Percentiles rank a stretch among this genome's conserved stretches.
Evolutionary conservation across 2,797 vertebrate genomes (phyloP).

Genomic region (Intellagama lesueurii): DNA sequence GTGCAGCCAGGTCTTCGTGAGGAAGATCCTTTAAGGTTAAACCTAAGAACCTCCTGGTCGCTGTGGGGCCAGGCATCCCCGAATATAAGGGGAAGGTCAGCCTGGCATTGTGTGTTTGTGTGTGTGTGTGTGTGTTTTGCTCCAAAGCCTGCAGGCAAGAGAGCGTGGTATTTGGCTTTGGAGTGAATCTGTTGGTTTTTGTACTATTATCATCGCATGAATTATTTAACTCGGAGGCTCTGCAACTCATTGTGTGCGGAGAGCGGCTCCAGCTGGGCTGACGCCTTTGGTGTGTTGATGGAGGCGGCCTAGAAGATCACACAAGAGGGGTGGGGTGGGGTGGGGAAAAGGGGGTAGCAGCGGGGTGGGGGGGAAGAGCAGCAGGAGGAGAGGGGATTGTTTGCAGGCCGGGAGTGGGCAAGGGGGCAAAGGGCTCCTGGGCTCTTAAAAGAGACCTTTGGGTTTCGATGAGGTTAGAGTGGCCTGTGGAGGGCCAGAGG

Average conservation of each 20-base stretch:
- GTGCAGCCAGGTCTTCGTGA: too few relatives aligned
- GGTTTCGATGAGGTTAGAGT: not conserved
- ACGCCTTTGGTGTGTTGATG: not conserved
- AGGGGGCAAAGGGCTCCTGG: not conserved
- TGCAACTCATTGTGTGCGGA: not conserved
- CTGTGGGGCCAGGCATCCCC: not conserved
- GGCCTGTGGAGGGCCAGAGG: not conserved
- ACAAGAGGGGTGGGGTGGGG: not conserved
- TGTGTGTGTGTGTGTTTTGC: not conserved
- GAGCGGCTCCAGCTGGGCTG: conserved; percentile 9
- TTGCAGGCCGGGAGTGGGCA: not conserved
- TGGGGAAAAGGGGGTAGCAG: too few relatives aligned
- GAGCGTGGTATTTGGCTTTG: conserved; percentile 12
- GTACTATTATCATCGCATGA: conserved; percentile 6
- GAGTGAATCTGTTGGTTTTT: conserved; percentile 32
- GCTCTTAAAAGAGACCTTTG: not conserved
- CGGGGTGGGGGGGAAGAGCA: not conserved
- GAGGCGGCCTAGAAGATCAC: not conserved
- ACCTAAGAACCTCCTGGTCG: too few relatives aligned
- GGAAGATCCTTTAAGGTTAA: too few relatives aligned
- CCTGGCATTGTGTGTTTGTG: not conserved
- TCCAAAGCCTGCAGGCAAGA: not conserved
- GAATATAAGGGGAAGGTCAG: too few relatives aligned
- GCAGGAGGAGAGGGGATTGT: not conserved
- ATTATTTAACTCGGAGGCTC: conserved; percentile 24